Percentiles rank a stretch among this genome's conserved stretches.
Conservation (phyloP, 2,888 invertebrate genomes). For the Raillietiella orientalis region DNA sequence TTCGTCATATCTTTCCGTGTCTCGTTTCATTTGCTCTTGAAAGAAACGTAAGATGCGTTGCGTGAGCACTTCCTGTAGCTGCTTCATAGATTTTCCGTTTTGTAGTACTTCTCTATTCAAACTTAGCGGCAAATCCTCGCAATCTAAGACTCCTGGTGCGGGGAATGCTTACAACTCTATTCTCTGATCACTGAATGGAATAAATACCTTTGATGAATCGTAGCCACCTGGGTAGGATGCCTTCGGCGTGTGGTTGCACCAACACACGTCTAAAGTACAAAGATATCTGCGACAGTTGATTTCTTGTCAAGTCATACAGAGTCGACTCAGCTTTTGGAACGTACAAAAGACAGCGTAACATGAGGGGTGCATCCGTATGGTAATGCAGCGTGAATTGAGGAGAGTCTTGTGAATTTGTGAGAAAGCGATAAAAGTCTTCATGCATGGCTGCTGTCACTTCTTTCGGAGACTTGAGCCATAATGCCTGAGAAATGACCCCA, state of each 20-base stretch:
- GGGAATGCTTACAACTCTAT: no score
- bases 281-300: slow-evolving; percentile 50
- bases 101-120: slow-evolving; percentile 79
- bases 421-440: slow-evolving; percentile 65
- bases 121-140: slow-evolving; percentile 92
- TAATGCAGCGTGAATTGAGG: slow-evolving; percentile 75
- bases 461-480: slow-evolving; percentile 79
- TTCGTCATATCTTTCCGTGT: slow-evolving; percentile 37
- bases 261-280: slow-evolving; percentile 72
- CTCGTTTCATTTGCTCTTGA: slow-evolving; percentile 49
- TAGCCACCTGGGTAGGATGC: slow-evolving; percentile 74
- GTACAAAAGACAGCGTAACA: slow-evolving; percentile 62
- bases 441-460: slow-evolving; percentile 55
- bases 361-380: slow-evolving; percentile 65
- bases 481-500: slow-evolving; percentile 31
- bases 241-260: slow-evolving; percentile 64
- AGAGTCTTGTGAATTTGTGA: slow-evolving; percentile 47
- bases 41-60: slow-evolving; percentile 51
- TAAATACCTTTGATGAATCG: slow-evolving; percentile 54
- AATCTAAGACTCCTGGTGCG: slow-evolving; percentile 84
- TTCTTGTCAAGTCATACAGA: slow-evolving; percentile 59
- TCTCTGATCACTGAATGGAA: not conserved
- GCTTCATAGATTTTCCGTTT: slow-evolving; percentile 63
- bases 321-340: slow-evolving; percentile 78
- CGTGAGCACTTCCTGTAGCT: slow-evolving; percentile 48